phyloP scores from a whole-genome alignment of 2,797 vertebrate species.

The Chelon auratus region DNA sequence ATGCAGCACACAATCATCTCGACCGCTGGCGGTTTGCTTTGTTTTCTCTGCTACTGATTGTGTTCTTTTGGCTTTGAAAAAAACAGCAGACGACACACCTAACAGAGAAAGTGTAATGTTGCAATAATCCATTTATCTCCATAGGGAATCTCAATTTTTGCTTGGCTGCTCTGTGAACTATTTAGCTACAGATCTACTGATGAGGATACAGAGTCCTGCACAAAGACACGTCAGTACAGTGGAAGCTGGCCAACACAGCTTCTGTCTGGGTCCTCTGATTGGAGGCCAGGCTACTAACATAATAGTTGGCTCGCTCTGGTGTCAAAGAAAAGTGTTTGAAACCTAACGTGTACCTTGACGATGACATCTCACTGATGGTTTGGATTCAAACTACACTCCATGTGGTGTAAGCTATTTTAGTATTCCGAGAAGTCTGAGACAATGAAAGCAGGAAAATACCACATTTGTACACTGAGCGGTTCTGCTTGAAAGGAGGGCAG shows the following conservation, averaged over 20 bases:
- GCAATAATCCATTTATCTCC: conserved; percentile 23
- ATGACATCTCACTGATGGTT: conserved; percentile 35
- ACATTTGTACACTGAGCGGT: background rate
- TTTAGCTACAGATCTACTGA: conserved; percentile 44
- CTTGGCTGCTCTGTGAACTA: conserved; percentile 10
- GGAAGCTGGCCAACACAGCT: conserved; percentile 22
- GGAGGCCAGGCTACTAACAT: conserved; percentile 37
- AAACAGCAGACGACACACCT: conserved; percentile 45
- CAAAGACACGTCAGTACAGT: conserved; percentile 36
- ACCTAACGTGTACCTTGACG: conserved; percentile 31
- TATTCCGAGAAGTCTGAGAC: conserved; percentile 9
- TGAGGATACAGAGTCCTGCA: conserved; percentile 35
- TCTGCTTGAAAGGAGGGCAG: background rate
- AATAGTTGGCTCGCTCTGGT: conserved; percentile 22
- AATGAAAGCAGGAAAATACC: background rate
- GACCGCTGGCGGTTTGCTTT: conserved; percentile 57
- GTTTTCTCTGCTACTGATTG: conserved; percentile 58
- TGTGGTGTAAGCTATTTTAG: conserved; percentile 55
- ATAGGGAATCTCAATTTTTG: conserved; percentile 10
- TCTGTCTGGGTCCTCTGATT: conserved; percentile 42
- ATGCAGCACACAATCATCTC: conserved; percentile 39
- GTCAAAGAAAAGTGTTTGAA: conserved; percentile 33
- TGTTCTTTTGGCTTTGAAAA: conserved; percentile 41
- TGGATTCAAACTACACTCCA: conserved; percentile 36
- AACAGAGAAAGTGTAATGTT: conserved; percentile 30